Base-by-base conservation (phyloP, 2,113 vertebrate species). In the Forbesichthys papilliferus region DNA sequence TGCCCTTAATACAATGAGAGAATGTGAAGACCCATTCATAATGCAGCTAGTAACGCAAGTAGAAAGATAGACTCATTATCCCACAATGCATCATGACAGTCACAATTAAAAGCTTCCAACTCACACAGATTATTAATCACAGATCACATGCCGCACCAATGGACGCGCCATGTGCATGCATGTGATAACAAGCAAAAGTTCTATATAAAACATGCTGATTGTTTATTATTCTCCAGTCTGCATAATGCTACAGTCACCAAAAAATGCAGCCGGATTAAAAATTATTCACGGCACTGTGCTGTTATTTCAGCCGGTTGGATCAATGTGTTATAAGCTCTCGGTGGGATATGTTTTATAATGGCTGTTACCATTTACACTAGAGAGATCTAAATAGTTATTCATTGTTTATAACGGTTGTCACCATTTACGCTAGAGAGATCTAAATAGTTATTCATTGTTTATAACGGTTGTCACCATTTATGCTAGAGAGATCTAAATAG, bases 81-180 rank as follows among this genome's bases (percentile, higher is more conserved):
- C 70, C 20, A 66, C 61, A 18, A 82, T 80, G 66, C 69, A 81
- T 86, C 78, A 88, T 68, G 61, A 77, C 68, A 74, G 42, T 27
- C 58, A 74, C 75, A 84, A 85, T 85, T 88, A 86, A 86, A 84
- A 83, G 81, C 75, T 68, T 42, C 4, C 58, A 59, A 62, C 6
- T 3, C 34, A 60, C 60, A 77, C 66, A 76, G 57, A 82, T 66
- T 73, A 89, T 85, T 84, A 76, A 82, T 84, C 72, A 80, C 53
- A 54, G 66, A 74, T 73, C 62, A 68, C 73, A 68, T 49, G 68
- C 51, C 1, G 51, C 2, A 47, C 59, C 64, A 1, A 20, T 20
- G 1, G 20, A 20, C 20, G 20, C 20, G 20, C 47, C 70, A 70
- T 5, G 14, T 9, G 6, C 64, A 73, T 69, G 68, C 42, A 68